Evolutionary conservation across 2,797 vertebrate species (phyloP).

Genomic region (Sternarchorhynchus goeldii): DNA sequence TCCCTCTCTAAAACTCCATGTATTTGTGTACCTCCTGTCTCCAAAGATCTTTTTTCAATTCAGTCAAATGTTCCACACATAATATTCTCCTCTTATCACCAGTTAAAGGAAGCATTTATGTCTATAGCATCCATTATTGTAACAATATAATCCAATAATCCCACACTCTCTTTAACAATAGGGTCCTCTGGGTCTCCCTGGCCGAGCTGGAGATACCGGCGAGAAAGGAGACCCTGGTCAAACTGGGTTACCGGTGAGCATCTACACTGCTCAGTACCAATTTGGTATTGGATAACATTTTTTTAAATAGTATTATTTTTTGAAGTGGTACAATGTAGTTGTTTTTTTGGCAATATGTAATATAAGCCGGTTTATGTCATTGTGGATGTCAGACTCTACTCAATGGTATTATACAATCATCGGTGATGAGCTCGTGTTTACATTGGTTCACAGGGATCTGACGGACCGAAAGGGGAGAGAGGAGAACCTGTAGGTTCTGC

Average conservation of each 20-base stretch:
- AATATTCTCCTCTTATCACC: background rate
- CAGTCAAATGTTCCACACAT: too few relatives aligned
- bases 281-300: background rate
- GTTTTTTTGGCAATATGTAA: too few relatives aligned
- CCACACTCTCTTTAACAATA: constrained; percentile 49
- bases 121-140: background rate
- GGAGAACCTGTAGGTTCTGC: constrained; percentile 77
- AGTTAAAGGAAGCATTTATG: background rate
- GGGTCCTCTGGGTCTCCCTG: constrained; percentile 84
- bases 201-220: constrained; percentile 79
- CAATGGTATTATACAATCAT: background rate
- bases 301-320: background rate
- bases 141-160: background rate
- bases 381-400: background rate
- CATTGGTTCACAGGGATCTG: constrained; percentile 69
- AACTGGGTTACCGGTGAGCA: constrained; percentile 67
- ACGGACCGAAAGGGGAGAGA: constrained; percentile 81
- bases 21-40: background rate
- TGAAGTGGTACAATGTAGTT: background rate
- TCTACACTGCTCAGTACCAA: background rate
- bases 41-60: background rate
- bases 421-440: background rate
- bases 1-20: background rate
- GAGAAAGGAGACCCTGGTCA: constrained; percentile 78
- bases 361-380: too few relatives aligned